Base-by-base conservation (phyloP, 2,888 invertebrate genomes). In the Drosophila helvetica region DNA sequence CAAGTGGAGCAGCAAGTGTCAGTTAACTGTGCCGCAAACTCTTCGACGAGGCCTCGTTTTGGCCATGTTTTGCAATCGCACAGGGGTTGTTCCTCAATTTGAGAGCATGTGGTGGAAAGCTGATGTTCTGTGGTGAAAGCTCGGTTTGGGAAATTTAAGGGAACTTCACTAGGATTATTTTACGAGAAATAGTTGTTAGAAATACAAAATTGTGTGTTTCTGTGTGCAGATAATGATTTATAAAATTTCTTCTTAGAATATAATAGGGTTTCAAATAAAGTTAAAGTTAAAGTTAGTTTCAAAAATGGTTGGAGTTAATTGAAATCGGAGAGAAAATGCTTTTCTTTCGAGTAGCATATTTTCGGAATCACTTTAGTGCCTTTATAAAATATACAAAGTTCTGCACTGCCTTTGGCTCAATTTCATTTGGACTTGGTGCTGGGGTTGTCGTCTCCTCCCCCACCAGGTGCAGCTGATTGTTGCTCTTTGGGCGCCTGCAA, bases 381-480 rank as follows among this genome's bases (percentile, higher is more conserved):
- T 85, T 87, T 6, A 82, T 68, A 15, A 87, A 82, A 22, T 87
- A 82, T 3, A 82, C 69, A 56, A 81, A 74, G 15, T 68, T 74
- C 2, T 73, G 65, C 1, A 62, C 50, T 38, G 64, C 55, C 1
- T 67, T 58, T 0, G 53, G 27, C 2, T 74, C 54, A 4, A 15
- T 53, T 5, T 42, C 46, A 25, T 52, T 70, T 27, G 74, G 60
- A 4, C 17, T 45, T 15, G 9, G 6, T 0, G 27, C 12, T 3
- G 45, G 25, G 42, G 17, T 45, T n/a, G 12, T 54, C 5, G 12
- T 19, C n/a, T 57, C 50, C 10, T 61, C 47, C 7, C 57, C 72
- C 6, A 62, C 55, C n/a, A 85, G n/a, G 17, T 72, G 2, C 7
- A 80, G 30, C 1, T 62, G 70, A 5, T 42, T 54, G 42, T 57